Evolutionary conservation across 2,888 invertebrate species (phyloP).

Genomic region (Dichetophora obliterata): DNA sequence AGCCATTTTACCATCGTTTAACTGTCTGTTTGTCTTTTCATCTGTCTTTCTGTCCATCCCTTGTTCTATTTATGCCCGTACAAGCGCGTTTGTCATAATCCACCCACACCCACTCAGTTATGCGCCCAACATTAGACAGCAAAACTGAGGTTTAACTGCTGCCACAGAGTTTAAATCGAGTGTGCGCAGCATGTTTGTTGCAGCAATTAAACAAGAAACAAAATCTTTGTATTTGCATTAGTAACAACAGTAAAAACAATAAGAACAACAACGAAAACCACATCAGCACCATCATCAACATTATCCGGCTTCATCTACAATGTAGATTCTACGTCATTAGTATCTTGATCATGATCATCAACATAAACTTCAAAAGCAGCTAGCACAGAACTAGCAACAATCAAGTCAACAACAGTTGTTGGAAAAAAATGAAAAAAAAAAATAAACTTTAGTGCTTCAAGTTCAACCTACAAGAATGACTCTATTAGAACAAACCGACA

Average conservation of each 20-base stretch:
- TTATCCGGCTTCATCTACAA: neutral
- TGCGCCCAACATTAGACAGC: neutral
- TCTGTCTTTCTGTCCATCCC: slow-evolving; percentile 32
- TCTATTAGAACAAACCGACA: slow-evolving; percentile 19
- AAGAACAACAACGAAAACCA: neutral
- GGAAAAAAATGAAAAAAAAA: neutral
- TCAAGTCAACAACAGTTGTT: neutral
- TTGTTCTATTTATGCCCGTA: slow-evolving; percentile 56
- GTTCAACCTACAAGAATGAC: slow-evolving; percentile 11
- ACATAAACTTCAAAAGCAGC: neutral
- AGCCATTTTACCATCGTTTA: neutral
- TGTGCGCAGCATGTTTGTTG: neutral
- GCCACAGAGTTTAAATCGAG: neutral
- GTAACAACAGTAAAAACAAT: neutral
- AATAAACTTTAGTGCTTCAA: neutral
- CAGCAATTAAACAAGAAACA: slow-evolving; percentile 4
- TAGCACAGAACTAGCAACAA: neutral
- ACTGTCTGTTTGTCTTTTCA: neutral
- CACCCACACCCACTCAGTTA: slow-evolving; percentile 48
- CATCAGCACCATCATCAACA: neutral
- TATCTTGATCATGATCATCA: neutral
- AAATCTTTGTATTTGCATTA: slow-evolving; percentile 8
- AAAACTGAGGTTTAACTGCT: neutral
- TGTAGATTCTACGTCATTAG: neutral
- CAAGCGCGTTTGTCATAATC: slow-evolving; percentile 51